Evolutionary conservation across 2,888 invertebrate genomes (phyloP), one percentile per base, ranked within the genome.

Genomic region (Hemistola chrysoprasaria): DNA sequence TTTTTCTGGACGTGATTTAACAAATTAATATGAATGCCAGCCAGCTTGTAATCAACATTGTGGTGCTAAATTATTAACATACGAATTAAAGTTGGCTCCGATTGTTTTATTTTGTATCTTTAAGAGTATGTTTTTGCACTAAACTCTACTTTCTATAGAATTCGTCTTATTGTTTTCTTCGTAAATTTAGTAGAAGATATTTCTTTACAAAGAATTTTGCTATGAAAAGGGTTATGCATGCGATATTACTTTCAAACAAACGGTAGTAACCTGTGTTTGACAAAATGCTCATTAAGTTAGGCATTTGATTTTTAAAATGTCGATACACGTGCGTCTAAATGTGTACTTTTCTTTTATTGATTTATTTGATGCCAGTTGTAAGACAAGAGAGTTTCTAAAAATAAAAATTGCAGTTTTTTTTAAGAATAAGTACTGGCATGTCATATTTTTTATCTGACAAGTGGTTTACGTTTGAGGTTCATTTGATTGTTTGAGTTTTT

Each of bases 401-500:
- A 2, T 7, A n/a, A 10, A 6, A 8, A 28, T 41, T 16, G 29
- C 32, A 26, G 31, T 27, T 30, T 29, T 27, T 36, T 37, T 23
- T 2, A n/a, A 6, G 10, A 29, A 41, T 7, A 23, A 34, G 29
- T 20, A 29, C 24, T 11, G 47, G 38, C 39, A 30, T 38, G 41
- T 48, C 42, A 47, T 34, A 44, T 37, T 51, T 78, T 78, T 77
- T 78, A 74, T 74, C 67, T 65, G 61, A 71, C 71, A 74, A 79
- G 80, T 75, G 66, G 69, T 69, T 68, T 75, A 71, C 74, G 76
- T 79, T 72, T 69, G 75, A 76, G 70, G 73, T 76, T 65, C 64
- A 67, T n/a, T n/a, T n/a, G 65, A 80, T 86, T 87, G 87, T 88
- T 74, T 79, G 82, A 69, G 75, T 79, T 85, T 81, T 85, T 86